These are phyloP conservation scores for Anas capensis DNA, from an alignment of 2,797 vertebrate genomes.

Conservation along the genomic window DNA sequence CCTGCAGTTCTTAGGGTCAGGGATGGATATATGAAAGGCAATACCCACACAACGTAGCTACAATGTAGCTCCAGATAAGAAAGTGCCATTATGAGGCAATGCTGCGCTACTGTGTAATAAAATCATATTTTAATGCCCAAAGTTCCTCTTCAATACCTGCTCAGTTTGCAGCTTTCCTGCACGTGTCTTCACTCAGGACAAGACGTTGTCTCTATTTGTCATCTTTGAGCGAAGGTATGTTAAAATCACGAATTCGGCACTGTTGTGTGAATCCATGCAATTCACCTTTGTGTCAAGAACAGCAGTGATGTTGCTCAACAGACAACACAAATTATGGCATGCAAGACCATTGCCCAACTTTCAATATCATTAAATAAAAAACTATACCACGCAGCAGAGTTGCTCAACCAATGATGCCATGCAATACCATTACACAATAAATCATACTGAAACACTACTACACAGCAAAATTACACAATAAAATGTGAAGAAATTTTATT, in stretches of 20 bases:
- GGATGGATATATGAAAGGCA: neutral
- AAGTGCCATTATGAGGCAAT: neutral
- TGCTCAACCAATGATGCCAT: conserved; percentile 67
- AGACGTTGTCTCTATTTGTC: neutral
- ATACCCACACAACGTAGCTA: neutral
- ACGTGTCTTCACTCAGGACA: neutral
- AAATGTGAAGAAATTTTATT: conserved; percentile 73
- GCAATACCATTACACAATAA: conserved; percentile 67
- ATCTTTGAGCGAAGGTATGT: neutral
- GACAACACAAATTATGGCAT: conserved; percentile 57
- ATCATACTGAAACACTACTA: conserved; percentile 64
- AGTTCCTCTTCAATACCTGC: neutral
- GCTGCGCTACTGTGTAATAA: neutral
- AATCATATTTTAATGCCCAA: neutral
- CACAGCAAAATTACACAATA: conserved; percentile 74
- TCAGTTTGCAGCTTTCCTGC: neutral
- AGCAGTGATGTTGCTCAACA: conserved; percentile 49
- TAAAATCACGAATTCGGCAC: conserved; percentile 26
- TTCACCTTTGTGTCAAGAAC: conserved; percentile 23
- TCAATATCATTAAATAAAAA: conserved; percentile 74
- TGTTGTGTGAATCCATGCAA: neutral
- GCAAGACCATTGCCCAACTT: conserved; percentile 66
- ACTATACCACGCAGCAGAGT: conserved; percentile 66
- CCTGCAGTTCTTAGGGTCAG: neutral
- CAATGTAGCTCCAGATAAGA: neutral